Base-by-base conservation (phyloP, 2,797 vertebrate species). In the Oryzias dopingdopingensis region DNA sequence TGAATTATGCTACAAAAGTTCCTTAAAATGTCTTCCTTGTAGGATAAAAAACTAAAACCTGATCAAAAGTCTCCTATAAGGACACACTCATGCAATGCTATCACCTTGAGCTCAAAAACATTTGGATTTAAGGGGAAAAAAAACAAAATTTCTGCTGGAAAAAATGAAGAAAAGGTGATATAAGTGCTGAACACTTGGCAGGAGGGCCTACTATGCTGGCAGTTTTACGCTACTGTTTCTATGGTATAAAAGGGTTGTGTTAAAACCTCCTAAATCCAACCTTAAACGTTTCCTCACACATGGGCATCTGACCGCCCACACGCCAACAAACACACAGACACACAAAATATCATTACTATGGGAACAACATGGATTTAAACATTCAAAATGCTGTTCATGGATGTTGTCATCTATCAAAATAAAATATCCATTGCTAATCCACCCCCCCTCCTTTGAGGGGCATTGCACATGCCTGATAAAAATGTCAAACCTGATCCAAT, bases 201-300 rank as follows among this genome's bases (percentile, higher is more conserved):
- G 77, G 65, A 60, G 72, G 67, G 42, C 56, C 66, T 65, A 74
- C 65, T 63, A 72, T 48, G 70, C 79, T 88, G 81, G 83, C 65
- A 86, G 87, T 83, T 84, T 88, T 86, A 82, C 76, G 49, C 74
- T 78, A 74, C 84, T 52, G 82, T 72, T 58, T 63, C 73, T 79
- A 74, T 70, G 70, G 69, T 85, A 80, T 82, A 81, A 90, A 80
- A 83, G 79, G 83, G 82, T 82, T 86, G 81, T 73, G 76, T 78
- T 84, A 76, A 87, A 83, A 72, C 83, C 86, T 72, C 79, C 65
- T 55, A 82, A 81, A 90, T 88, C 86, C 86, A 83, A 81, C 84
- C 83, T 86, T 88, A 88, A 89, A 90, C 85, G 84, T 88, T 85
- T 83, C 82, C 88, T 90, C 88, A 82, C 88, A 88, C 83, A 87